Evolutionary conservation across 2,113 vertebrate species (phyloP).

Genomic region (Apaloderma vittatum): DNA sequence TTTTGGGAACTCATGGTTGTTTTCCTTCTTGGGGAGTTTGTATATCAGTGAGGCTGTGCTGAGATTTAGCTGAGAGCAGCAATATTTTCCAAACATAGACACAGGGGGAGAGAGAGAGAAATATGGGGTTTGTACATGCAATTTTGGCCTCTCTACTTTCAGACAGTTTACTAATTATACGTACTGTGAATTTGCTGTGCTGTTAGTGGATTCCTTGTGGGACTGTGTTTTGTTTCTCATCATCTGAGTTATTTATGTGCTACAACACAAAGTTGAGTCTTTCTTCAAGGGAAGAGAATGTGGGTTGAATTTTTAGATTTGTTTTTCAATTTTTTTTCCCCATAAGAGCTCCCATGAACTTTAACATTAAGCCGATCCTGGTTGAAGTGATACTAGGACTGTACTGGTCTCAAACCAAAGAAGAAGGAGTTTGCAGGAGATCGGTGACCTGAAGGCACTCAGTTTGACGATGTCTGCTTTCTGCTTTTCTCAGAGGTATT

Average conservation of each 20-base stretch:
- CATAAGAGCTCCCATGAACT: neutral
- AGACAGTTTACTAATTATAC: slow-evolving; percentile 55
- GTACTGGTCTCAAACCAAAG: neutral
- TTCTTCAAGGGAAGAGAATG: slow-evolving; percentile 42
- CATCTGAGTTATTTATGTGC: neutral
- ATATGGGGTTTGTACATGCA: neutral
- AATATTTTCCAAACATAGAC: slow-evolving; percentile 31
- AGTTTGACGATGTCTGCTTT: neutral
- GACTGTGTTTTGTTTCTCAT: neutral
- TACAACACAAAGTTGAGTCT: slow-evolving; percentile 3
- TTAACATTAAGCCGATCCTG: neutral
- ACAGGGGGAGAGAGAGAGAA: neutral
- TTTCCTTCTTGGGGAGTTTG: slow-evolving; percentile 3
- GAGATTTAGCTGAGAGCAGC: slow-evolving; percentile 23
- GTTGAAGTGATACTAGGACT: neutral
- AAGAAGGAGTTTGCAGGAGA: neutral
- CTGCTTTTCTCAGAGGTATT: neutral
- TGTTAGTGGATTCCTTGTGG: neutral
- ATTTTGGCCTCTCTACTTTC: slow-evolving; percentile 35
- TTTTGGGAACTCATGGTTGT: neutral
- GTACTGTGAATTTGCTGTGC: slow-evolving; percentile 15
- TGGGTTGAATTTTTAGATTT: neutral
- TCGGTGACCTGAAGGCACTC: neutral
- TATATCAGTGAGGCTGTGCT: neutral
- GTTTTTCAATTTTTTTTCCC: neutral